Conservation (phyloP, 2,888 invertebrate genomes). For the Pollenia amentaria region DNA sequence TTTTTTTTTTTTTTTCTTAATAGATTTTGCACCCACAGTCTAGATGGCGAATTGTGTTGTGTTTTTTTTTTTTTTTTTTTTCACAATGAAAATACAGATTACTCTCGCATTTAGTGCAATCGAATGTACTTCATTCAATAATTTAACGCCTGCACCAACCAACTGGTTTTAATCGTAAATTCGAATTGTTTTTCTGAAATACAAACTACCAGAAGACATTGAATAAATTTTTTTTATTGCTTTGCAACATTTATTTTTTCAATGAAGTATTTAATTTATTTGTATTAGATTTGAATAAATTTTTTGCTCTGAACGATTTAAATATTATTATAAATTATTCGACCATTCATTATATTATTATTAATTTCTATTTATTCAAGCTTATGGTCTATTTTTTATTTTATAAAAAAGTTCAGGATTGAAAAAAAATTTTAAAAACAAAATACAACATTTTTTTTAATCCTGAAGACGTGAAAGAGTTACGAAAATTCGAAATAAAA, state of each 20-base stretch:
- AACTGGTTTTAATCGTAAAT: slow-evolving; percentile 23
- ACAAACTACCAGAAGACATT: slow-evolving; percentile 31
- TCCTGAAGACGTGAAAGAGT: too few relatives aligned
- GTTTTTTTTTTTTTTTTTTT: not conserved
- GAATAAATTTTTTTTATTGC: slow-evolving; percentile 8
- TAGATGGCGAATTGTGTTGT: slow-evolving; percentile 26
- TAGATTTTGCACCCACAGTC: slow-evolving; percentile 69
- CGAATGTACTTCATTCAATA: slow-evolving; percentile 13
- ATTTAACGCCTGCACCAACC: slow-evolving; percentile 53
- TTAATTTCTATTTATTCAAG: too few relatives aligned
- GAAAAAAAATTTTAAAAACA: too few relatives aligned
- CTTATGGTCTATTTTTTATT: too few relatives aligned
- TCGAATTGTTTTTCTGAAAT: not conserved
- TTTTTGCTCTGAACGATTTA: slow-evolving; percentile 2
- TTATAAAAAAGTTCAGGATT: too few relatives aligned
- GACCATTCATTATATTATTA: too few relatives aligned
- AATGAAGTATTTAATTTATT: slow-evolving; percentile 23
- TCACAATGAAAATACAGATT: slow-evolving; percentile 18
- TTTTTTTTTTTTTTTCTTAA: slow-evolving; percentile 74
- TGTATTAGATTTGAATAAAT: not conserved
- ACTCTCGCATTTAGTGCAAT: not conserved
- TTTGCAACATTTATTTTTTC: slow-evolving; percentile 33
- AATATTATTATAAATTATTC: too few relatives aligned
- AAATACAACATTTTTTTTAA: too few relatives aligned
- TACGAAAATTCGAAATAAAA: too few relatives aligned